Evolutionary conservation across 2,113 vertebrate species (phyloP).

Genomic region (Fulmarus glacialis): DNA sequence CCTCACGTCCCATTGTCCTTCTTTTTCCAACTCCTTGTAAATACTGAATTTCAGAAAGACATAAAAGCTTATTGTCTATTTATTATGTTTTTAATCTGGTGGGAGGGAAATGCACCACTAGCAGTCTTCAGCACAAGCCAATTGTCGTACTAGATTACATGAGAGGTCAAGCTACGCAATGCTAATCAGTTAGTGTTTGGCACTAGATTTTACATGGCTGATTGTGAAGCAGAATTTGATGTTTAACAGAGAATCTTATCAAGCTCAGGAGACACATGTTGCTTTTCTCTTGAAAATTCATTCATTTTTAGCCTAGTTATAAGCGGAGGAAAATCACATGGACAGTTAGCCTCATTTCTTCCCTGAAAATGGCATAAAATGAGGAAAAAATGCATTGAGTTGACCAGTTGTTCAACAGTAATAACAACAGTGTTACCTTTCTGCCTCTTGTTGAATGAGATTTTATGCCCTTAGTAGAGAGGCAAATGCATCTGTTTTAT

Average conservation of each 20-base stretch:
- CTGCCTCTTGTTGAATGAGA: neutral
- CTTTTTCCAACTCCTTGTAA: neutral
- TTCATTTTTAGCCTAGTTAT: neutral
- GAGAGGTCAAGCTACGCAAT: neutral
- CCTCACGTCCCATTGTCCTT: neutral
- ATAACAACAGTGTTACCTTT: neutral
- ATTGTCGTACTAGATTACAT: rapidly evolving
- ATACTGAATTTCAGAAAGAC: neutral
- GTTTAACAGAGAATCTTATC: neutral
- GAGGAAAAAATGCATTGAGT: neutral
- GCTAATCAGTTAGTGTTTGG: neutral
- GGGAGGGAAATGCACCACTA: neutral
- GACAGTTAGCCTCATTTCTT: neutral
- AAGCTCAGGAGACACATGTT: neutral
- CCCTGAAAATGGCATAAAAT: neutral
- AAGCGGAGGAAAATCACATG: neutral
- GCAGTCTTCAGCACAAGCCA: neutral
- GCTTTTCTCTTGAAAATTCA: neutral
- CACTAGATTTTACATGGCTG: neutral
- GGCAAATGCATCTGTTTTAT: neutral
- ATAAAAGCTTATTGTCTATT: neutral
- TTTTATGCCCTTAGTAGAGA: neutral
- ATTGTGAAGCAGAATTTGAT: neutral
- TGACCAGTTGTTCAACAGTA: neutral
- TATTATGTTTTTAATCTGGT: neutral